A percentile compares a stretch with the other conserved stretches of the same genome.
Conservation (phyloP, 2,797 vertebrate genomes). For the Knipowitschia caucasica region DNA sequence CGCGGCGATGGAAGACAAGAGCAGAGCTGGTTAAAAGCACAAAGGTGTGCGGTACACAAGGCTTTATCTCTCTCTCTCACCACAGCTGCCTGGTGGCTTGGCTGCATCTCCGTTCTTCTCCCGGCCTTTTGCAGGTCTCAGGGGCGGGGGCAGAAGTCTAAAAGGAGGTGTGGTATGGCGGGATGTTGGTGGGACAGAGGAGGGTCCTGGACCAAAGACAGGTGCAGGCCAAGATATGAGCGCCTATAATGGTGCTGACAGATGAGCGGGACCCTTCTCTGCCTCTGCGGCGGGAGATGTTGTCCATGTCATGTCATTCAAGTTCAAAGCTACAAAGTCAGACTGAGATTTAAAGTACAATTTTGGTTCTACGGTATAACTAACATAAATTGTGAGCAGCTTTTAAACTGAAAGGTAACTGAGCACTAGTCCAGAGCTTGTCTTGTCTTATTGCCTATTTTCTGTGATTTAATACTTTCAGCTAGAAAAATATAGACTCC, state of each 20-base stretch:
- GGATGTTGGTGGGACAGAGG: conserved; percentile 11
- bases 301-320: conserved; percentile 27
- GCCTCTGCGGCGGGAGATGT: conserved; percentile 36
- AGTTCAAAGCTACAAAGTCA: conserved; percentile 37
- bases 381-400: no score
- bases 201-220: conserved; percentile 51
- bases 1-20: conserved; percentile 64
- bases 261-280: conserved; percentile 46
- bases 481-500: no score
- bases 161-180: conserved; percentile 1
- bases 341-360: conserved; percentile 17
- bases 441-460: no score
- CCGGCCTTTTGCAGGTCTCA: conserved; percentile 31
- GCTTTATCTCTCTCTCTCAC: conserved; percentile 44
- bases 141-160: conserved; percentile 4
- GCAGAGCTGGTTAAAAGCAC: conserved; percentile 71
- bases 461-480: no score
- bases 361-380: no score
- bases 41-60: conserved; percentile 64
- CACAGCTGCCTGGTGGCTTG: conserved; percentile 59
- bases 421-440: no score
- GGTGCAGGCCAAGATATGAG: conserved; percentile 68
- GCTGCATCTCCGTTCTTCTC: conserved; percentile 39
- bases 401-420: no score
- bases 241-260: conserved; percentile 60